Percentiles rank a stretch among this genome's conserved stretches.
Evolutionary conservation across 2,888 invertebrate genomes (phyloP).

Genomic region (Conistra vaccinii): DNA sequence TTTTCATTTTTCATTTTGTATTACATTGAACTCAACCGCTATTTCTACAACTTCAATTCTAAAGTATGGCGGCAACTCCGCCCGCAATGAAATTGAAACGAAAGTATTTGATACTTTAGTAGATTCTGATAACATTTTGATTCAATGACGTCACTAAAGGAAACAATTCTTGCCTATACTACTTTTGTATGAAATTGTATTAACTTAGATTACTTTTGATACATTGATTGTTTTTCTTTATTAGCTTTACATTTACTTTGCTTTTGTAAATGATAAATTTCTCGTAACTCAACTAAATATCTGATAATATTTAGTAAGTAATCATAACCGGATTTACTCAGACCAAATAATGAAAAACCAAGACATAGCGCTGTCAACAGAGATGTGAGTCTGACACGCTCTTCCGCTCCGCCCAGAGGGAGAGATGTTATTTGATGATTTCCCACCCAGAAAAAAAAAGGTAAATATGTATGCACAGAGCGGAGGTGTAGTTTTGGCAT

Average conservation of each 20-base stretch:
- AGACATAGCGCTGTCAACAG: too few relatives aligned
- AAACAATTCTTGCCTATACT: slow-evolving; percentile 42
- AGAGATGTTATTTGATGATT: too few relatives aligned
- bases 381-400: too few relatives aligned
- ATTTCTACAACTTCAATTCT: slow-evolving; percentile 35
- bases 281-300: slow-evolving; percentile 21
- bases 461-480: too few relatives aligned
- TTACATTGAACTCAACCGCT: slow-evolving; percentile 8
- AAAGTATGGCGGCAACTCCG: slow-evolving; percentile 26
- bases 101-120: slow-evolving; percentile 27
- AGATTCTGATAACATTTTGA: slow-evolving; percentile 14
- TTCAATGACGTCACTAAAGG: slow-evolving; percentile 26
- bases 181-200: slow-evolving; percentile 47
- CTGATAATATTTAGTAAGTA: slow-evolving; percentile 14
- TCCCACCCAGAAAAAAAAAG: too few relatives aligned
- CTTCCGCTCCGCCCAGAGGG: too few relatives aligned
- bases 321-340: neutral
- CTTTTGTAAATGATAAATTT: slow-evolving; percentile 51
- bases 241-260: slow-evolving; percentile 30
- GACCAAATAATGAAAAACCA: too few relatives aligned
- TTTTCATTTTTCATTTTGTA: slow-evolving; percentile 40
- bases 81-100: slow-evolving; percentile 29
- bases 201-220: slow-evolving; percentile 55
- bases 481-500: too few relatives aligned
- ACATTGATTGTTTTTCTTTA: slow-evolving; percentile 47